phyloP scores from a whole-genome alignment of 1,140 invertebrate species.

The Neodiprion fabricii region DNA sequence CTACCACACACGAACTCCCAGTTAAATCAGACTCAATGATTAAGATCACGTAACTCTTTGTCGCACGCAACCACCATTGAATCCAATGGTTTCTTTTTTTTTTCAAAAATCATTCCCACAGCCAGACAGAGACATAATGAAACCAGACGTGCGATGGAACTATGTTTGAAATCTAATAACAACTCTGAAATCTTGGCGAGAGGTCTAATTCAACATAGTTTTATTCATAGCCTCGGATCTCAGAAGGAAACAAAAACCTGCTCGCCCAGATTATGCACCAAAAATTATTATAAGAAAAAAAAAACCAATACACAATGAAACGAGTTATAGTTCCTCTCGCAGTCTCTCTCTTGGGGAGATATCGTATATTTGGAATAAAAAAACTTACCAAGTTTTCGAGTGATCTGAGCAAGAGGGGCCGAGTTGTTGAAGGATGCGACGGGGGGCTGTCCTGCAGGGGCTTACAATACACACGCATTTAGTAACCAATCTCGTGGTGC shows the following conservation, averaged over 20 bases:
- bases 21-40: neutral
- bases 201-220: too few relatives aligned
- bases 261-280: too few relatives aligned
- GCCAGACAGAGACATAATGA: too few relatives aligned
- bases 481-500: constrained; percentile 60
- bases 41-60: neutral
- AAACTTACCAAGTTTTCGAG: constrained; percentile 71
- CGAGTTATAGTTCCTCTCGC: neutral
- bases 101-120: too few relatives aligned
- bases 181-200: too few relatives aligned
- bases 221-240: too few relatives aligned
- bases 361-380: constrained; percentile 17
- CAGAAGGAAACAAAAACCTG: too few relatives aligned
- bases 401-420: constrained; percentile 73
- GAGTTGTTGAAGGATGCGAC: constrained; percentile 71
- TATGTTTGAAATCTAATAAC: neutral
- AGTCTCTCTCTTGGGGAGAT: neutral
- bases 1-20: constrained; percentile 43
- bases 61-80: neutral
- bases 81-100: too few relatives aligned
- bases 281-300: too few relatives aligned
- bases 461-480: constrained; percentile 63
- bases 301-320: too few relatives aligned
- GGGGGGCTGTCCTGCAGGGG: constrained; percentile 67
- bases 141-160: neutral